Percentiles rank a stretch among this genome's conserved stretches.
These are phyloP conservation scores for Hetaerina titia DNA, from an alignment of 2,888 invertebrate species.

Conservation along the genomic window DNA sequence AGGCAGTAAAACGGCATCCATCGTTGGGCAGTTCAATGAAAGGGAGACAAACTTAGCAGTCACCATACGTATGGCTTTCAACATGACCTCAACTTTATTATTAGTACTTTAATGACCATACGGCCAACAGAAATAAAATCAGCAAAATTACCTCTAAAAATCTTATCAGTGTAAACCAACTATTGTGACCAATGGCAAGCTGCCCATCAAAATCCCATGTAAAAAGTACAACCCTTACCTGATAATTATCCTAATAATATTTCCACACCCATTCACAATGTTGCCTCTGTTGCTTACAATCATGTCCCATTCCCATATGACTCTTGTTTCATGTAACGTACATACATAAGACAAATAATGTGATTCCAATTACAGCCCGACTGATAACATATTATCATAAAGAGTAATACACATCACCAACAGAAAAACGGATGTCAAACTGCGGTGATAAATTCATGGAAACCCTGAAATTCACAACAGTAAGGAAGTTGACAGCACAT, in stretches of 20 bases:
- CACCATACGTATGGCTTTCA: not conserved
- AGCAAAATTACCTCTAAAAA: constrained; percentile 32
- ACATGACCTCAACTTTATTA: not conserved
- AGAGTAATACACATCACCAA: not conserved
- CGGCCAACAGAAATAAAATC: not conserved
- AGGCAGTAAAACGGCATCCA: not conserved
- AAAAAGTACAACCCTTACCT: not conserved
- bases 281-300: constrained; percentile 35
- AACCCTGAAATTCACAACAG: not conserved
- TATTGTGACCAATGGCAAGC: not conserved
- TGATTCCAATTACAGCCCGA: not conserved
- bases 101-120: not conserved
- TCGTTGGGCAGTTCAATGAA: not conserved
- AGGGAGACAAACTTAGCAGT: not conserved
- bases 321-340: not conserved
- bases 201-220: not conserved
- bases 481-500: not conserved
- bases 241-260: not conserved
- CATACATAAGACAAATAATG: not conserved
- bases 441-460: not conserved
- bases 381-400: not conserved
- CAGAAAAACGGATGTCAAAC: not conserved
- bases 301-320: constrained; percentile 12
- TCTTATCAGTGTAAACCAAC: not conserved
- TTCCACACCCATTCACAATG: not conserved